Conservation (phyloP, 2,113 vertebrate species). For the Micromys minutus region DNA sequence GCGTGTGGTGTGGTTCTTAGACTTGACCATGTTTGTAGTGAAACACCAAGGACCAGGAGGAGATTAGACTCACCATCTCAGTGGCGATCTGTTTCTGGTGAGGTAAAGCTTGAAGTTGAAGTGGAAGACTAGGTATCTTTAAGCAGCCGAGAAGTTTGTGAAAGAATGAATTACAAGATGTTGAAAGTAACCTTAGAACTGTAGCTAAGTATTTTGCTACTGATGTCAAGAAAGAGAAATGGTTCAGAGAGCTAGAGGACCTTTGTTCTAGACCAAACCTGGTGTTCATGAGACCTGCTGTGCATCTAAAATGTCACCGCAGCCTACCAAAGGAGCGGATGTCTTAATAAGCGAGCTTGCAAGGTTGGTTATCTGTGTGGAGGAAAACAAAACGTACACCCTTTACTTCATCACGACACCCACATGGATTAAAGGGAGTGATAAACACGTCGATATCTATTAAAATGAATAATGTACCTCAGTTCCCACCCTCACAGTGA, state of each 20-base stretch:
- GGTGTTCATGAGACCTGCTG: background rate
- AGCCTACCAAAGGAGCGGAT: background rate
- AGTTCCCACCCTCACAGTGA: slow-evolving; percentile 20
- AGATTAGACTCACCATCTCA: background rate
- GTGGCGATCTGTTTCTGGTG: background rate
- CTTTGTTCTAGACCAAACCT: slow-evolving; percentile 28
- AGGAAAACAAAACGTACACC: slow-evolving; percentile 49
- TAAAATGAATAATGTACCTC: slow-evolving; percentile 59
- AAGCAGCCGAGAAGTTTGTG: slow-evolving; percentile 34
- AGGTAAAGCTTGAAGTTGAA: background rate
- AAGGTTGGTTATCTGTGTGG: background rate
- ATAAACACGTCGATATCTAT: slow-evolving; percentile 30
- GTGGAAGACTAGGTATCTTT: background rate
- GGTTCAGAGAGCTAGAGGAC: slow-evolving; percentile 18
- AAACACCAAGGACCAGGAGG: background rate
- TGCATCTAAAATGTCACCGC: background rate
- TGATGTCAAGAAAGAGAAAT: background rate
- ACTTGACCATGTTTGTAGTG: background rate
- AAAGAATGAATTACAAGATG: slow-evolving; percentile 6
- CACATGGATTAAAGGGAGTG: slow-evolving; percentile 38
- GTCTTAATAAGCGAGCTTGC: background rate
- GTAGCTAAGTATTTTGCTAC: slow-evolving; percentile 1
- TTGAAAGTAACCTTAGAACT: slow-evolving; percentile 32
- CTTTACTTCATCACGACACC: background rate
- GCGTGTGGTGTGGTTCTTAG: background rate